Conservation (phyloP, 1,140 invertebrate genomes). For the Caligus rogercresseyi region DNA sequence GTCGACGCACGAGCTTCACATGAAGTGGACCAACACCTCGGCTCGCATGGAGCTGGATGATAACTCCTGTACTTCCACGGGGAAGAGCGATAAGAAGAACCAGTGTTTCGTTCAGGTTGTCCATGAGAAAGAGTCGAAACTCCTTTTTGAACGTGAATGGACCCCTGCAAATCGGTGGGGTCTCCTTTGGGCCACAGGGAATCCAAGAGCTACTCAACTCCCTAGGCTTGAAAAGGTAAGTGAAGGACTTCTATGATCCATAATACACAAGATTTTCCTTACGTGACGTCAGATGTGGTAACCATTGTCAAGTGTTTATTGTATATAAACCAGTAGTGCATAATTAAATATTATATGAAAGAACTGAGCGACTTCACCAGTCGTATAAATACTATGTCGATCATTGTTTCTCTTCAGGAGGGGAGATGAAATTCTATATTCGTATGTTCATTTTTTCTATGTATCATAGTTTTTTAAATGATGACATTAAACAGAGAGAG, state of each 20-base stretch:
- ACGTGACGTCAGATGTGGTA: no score
- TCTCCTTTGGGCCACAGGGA: conserved; percentile 39
- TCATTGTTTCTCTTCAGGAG: no score
- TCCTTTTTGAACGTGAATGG: conserved; percentile 53
- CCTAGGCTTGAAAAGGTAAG: conserved; percentile 3
- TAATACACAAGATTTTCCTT: neutral
- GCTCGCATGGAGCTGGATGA: conserved; percentile 9
- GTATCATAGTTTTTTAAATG: no score
- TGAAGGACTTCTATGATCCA: neutral
- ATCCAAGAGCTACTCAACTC: conserved; percentile 37
- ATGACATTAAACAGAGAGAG: no score
- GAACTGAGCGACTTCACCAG: no score
- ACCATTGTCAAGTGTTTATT: no score
- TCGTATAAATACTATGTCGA: no score
- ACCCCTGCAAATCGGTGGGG: conserved; percentile 67
- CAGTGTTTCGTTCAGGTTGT: conserved; percentile 8
- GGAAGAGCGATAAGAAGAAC: neutral
- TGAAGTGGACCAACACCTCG: conserved; percentile 8
- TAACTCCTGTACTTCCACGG: neutral
- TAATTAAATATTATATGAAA: no score
- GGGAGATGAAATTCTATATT: no score
- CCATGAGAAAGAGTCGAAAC: neutral
- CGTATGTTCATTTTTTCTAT: no score
- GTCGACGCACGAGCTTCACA: neutral
- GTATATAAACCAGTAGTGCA: no score